A percentile compares a stretch with the other conserved stretches of the same genome.
Evolutionary conservation across 2,888 invertebrate genomes (phyloP).

Genomic region (Drosophila borborema): DNA sequence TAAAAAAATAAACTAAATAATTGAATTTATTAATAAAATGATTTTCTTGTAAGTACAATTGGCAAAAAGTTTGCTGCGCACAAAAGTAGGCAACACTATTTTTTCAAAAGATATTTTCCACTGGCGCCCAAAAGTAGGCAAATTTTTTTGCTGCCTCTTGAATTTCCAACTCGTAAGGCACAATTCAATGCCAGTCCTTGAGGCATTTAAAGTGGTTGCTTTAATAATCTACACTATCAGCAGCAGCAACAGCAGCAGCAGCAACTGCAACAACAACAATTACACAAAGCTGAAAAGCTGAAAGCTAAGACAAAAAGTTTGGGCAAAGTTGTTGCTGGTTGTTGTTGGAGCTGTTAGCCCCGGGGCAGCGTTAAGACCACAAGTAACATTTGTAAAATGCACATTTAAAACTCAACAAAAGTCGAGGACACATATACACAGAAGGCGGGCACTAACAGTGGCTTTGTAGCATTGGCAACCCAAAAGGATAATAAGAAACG

Average conservation of each 20-base stretch:
- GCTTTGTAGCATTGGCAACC: slow-evolving; percentile 50
- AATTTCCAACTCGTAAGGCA: slow-evolving; percentile 63
- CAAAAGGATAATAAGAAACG: slow-evolving; percentile 79
- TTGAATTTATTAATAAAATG: not conserved
- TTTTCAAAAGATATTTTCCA: not conserved
- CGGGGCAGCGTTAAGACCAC: slow-evolving; percentile 71
- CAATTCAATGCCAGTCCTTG: slow-evolving; percentile 42
- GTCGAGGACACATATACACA: slow-evolving; percentile 37
- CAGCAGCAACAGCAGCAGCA: not conserved
- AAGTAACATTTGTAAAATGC: slow-evolving; percentile 81
- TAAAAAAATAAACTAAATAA: not conserved
- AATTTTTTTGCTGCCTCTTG: slow-evolving; percentile 18
- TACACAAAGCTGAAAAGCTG: slow-evolving; percentile 56
- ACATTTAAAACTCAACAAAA: slow-evolving; percentile 75
- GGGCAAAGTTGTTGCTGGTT: slow-evolving; percentile 60
- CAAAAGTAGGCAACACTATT: slow-evolving; percentile 24
- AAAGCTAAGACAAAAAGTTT: slow-evolving; percentile 74
- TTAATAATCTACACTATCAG: slow-evolving; percentile 68
- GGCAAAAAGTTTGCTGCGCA: not conserved
- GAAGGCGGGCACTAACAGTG: slow-evolving; percentile 16
- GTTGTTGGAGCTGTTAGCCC: slow-evolving; percentile 24
- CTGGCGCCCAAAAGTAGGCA: slow-evolving; percentile 23
- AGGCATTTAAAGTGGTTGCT: slow-evolving; percentile 58
- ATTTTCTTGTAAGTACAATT: not conserved
- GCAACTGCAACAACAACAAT: slow-evolving; percentile 25